Conservation (phyloP, 2,113 vertebrate species). For the Notiomystis cincta region DNA sequence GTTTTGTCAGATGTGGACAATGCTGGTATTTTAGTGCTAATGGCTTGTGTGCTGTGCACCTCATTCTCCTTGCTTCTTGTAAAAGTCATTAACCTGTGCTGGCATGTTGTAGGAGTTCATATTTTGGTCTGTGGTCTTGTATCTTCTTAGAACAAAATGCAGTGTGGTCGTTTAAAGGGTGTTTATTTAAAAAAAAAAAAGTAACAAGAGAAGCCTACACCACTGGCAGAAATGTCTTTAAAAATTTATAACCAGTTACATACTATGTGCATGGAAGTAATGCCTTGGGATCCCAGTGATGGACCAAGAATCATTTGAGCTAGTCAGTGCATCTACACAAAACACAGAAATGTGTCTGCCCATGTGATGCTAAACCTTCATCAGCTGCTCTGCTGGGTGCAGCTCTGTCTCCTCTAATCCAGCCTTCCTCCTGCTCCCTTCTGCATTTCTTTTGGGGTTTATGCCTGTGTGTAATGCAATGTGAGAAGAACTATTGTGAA, state of each 20-base stretch:
- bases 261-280: not conserved
- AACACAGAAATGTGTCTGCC: not conserved
- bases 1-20: not conserved
- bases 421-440: not conserved
- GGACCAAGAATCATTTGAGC: not conserved
- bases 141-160: not conserved
- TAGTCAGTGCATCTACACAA: not conserved
- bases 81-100: not conserved
- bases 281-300: not conserved
- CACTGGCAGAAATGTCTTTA: not conserved
- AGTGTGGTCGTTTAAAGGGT: not conserved
- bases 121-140: not conserved
- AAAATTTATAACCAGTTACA: not conserved
- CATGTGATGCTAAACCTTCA: not conserved
- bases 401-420: not conserved
- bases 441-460: not conserved
- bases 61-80: not conserved
- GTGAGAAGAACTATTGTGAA: constrained; percentile 51
- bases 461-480: not conserved
- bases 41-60: not conserved
- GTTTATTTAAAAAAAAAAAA: not conserved
- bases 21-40: not conserved
- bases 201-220: not conserved
- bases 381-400: not conserved
- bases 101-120: not conserved